Evolutionary conservation across 2,888 invertebrate species (phyloP).

Genomic region (Seira ritae): DNA sequence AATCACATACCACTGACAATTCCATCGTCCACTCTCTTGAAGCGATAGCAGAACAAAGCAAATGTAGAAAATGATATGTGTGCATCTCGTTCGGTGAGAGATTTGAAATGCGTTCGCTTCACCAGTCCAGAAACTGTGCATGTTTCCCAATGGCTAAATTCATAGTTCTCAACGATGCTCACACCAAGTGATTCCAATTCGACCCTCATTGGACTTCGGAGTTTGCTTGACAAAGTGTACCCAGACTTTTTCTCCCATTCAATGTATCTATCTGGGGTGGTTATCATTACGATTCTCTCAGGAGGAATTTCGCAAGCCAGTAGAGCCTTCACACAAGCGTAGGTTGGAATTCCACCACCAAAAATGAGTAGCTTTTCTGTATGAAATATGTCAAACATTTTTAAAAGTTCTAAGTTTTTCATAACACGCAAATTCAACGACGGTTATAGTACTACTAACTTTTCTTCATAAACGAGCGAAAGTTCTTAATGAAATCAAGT

Average conservation of each 20-base stretch:
- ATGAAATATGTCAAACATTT: neutral
- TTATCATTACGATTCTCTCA: slow-evolving; percentile 79
- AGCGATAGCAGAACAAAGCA: slow-evolving; percentile 66
- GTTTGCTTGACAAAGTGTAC: slow-evolving; percentile 49
- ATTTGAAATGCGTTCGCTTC: slow-evolving; percentile 63
- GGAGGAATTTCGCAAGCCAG: slow-evolving; percentile 80
- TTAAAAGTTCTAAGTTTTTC: neutral
- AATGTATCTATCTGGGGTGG: slow-evolving; percentile 41
- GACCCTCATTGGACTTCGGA: slow-evolving; percentile 46
- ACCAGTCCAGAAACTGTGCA: slow-evolving; percentile 64
- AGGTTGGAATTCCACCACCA: slow-evolving; percentile 82
- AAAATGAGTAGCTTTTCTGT: slow-evolving; percentile 79
- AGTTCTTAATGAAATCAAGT: slow-evolving; percentile 73
- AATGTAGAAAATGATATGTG: slow-evolving; percentile 66
- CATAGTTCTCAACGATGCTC: slow-evolving; percentile 55
- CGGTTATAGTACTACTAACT: slow-evolving; percentile 49
- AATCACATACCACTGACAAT: slow-evolving; percentile 74
- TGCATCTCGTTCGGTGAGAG: slow-evolving; percentile 41
- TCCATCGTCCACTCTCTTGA: slow-evolving; percentile 67
- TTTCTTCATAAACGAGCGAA: slow-evolving; percentile 58
- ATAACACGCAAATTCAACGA: too few species aligned
- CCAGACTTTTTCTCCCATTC: slow-evolving; percentile 64
- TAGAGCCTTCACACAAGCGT: slow-evolving; percentile 82
- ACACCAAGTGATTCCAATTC: slow-evolving; percentile 54
- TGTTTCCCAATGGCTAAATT: slow-evolving; percentile 66